Evolutionary conservation across 1,140 invertebrate species (phyloP).

Genomic region (Doryteuthis pealeii): DNA sequence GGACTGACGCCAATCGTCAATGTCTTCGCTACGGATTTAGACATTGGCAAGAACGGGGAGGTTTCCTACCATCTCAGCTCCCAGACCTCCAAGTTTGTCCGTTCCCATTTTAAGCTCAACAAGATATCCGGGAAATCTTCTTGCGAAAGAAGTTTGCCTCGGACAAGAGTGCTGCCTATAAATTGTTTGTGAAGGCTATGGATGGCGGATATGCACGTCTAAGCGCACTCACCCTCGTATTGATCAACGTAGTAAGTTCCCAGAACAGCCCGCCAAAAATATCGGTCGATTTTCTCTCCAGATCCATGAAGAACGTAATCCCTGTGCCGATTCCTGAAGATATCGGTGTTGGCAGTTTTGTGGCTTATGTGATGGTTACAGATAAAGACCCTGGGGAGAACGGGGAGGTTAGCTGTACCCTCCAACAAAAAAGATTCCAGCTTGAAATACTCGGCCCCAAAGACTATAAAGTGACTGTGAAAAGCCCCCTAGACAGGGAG

Average conservation of each 20-base stretch:
- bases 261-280: constrained; percentile 53
- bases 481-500: constrained; percentile 19
- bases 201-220: constrained; percentile 62
- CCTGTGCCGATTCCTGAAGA: constrained; percentile 63
- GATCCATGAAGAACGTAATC: constrained; percentile 77
- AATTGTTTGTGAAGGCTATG: constrained; percentile 35
- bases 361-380: constrained; percentile 84
- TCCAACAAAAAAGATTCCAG: constrained; percentile 23
- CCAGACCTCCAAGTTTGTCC: not conserved
- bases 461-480: constrained; percentile 35
- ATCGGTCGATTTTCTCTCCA: constrained; percentile 30
- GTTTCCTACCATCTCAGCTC: constrained; percentile 79
- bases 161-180: constrained; percentile 24
- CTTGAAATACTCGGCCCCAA: constrained; percentile 31
- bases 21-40: constrained; percentile 89
- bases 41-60: constrained; percentile 91
- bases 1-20: constrained; percentile 74
- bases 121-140: constrained; percentile 66
- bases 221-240: constrained; percentile 24
- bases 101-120: constrained; percentile 60
- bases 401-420: constrained; percentile 90
- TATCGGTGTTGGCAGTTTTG: constrained; percentile 67
- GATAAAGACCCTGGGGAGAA: constrained; percentile 94
- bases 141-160: constrained; percentile 70
- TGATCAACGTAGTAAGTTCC: constrained; percentile 63